Evolutionary conservation across 2,888 invertebrate species (phyloP).

Genomic region (Celastrina argiolus): DNA sequence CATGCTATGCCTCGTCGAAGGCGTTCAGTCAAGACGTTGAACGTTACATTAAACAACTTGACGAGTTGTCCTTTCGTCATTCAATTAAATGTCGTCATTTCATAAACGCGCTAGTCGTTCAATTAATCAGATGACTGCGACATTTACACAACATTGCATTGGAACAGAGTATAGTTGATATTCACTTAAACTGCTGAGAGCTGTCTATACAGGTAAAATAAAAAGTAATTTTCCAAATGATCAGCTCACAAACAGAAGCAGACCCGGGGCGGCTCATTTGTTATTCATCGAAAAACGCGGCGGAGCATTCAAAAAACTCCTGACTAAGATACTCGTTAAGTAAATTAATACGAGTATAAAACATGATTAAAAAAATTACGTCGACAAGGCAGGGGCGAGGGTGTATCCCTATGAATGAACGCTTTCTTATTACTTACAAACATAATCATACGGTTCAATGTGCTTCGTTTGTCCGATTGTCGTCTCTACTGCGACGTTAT

Average conservation of each 20-base stretch:
- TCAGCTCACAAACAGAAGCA: conserved; percentile 42
- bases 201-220: conserved; percentile 27
- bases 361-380: conserved; percentile 77
- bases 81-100: too few species aligned
- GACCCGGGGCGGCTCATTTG: conserved; percentile 51
- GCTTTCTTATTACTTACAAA: conserved; percentile 50
- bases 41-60: too few species aligned
- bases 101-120: too few species aligned
- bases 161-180: too few species aligned
- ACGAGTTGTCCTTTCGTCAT: too few species aligned
- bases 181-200: neutral
- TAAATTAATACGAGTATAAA: conserved; percentile 77
- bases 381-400: conserved; percentile 55
- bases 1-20: too few species aligned
- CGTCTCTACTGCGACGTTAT: conserved; percentile 34
- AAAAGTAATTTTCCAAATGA: conserved; percentile 51
- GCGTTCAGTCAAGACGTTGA: too few species aligned
- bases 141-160: too few species aligned
- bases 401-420: conserved; percentile 64
- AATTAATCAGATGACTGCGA: too few species aligned
- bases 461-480: conserved; percentile 32
- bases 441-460: conserved; percentile 34
- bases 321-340: conserved; percentile 68
- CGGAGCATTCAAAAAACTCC: conserved; percentile 57
- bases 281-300: conserved; percentile 71